Conservation (phyloP, 2,888 invertebrate genomes). For the Prosopocoilus inquinatus region DNA sequence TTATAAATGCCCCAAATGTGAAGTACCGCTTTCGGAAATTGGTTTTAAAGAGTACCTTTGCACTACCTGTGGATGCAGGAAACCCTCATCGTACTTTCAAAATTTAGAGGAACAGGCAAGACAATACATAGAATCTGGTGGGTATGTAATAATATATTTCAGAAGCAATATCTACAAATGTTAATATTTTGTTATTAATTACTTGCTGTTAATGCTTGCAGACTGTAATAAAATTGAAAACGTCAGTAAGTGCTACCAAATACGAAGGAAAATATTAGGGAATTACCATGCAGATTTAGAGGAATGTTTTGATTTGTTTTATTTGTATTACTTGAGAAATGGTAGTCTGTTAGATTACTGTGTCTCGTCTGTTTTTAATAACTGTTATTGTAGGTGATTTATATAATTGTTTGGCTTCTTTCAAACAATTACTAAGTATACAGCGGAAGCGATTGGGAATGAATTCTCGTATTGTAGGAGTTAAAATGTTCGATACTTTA, state of each 20-base stretch:
- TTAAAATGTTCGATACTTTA: not conserved
- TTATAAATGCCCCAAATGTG: conserved; percentile 48
- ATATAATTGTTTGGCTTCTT: conserved; percentile 8
- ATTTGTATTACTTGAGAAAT: conserved; percentile 50
- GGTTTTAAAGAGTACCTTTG: not conserved
- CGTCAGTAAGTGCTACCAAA: conserved; percentile 50
- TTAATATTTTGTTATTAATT: too few species aligned
- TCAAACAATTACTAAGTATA: conserved; percentile 5
- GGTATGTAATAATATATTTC: too few species aligned
- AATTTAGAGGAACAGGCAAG: conserved; percentile 7
- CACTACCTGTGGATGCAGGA: not conserved
- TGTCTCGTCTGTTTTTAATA: not conserved
- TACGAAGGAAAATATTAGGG: conserved; percentile 52
- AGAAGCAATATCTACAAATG: too few species aligned
- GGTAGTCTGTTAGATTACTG: conserved; percentile 43
- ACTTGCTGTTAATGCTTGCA: too few species aligned
- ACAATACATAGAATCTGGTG: not conserved
- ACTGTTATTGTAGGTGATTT: conserved; percentile 1
- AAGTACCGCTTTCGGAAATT: conserved; percentile 29
- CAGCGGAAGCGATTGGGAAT: conserved; percentile 3
- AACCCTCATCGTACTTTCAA: not conserved
- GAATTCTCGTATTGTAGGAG: not conserved
- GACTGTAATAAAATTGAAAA: conserved; percentile 33
- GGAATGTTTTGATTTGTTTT: conserved; percentile 51
- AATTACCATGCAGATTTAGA: conserved; percentile 54